Base-by-base conservation (phyloP, 2,113 vertebrate genomes). In the Sylvietta virens region DNA sequence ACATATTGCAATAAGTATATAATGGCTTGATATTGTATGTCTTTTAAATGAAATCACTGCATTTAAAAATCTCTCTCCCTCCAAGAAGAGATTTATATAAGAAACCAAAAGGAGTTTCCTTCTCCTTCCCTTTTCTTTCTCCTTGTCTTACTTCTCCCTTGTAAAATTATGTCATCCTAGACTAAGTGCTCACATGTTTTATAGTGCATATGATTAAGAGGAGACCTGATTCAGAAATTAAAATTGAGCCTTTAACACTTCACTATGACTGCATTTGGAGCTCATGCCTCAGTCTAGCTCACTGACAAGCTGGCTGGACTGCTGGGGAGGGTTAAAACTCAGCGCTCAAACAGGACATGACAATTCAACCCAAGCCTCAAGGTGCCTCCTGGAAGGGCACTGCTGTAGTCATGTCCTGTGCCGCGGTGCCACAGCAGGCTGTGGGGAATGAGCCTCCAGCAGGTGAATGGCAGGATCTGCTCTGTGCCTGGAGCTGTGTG, bases 401-500 rank as follows among this genome's bases (percentile, higher is more conserved):
- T 2, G 6, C 48, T 30, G 11, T 9, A 56, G 45, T 35, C 14
- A 0, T 1, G 12, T 7, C 28, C 64, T 35, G 24, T 53, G 45
- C 42, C 6, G 4, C 30, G 47, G 6, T 9, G 13, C n/a, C 22
- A 14, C 26, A 33, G 45, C 7, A 5, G 4, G 7, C 35, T 16
- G 51, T 21, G 57, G 35, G 22, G 4, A 18, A 18, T 3, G 15
- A 88, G 35, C n/a, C 54, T 28, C 18, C 35, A 39, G 39, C 42
- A 48, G 48, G 28, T 33, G 13, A 35, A 15, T 5, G 31, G 27
- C 57, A 70, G 66, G 24, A 20, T 21, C 19, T 28, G 7, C 10
- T 3, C 48, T 6, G 40, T 7, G 45, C 84, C 26, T 11, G 44
- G 45, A 22, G 50, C 54, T 42, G 33, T 1, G 0, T 1, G 35